Conservation (phyloP, 1,140 invertebrate genomes). For the Drosophila nebulosa region DNA sequence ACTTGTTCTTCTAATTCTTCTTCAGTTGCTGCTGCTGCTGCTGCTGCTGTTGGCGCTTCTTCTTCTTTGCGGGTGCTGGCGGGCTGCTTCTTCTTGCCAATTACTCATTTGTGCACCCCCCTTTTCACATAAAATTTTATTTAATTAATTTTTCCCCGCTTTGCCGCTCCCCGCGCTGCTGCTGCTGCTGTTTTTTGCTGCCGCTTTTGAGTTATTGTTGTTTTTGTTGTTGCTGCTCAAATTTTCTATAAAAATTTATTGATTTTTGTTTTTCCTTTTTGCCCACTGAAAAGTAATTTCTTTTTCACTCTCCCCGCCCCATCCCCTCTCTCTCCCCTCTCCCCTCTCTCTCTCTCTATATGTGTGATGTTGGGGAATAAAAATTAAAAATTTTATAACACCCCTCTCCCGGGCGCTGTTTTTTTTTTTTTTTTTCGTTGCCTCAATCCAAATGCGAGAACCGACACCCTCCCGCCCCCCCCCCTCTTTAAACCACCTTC, state of each 20-base stretch:
- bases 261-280: conserved; percentile 46
- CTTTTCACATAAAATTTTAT: conserved; percentile 80
- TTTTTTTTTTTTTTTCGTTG: conserved; percentile 17
- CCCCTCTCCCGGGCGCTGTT: conserved; percentile 42
- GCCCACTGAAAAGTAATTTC: conserved; percentile 33
- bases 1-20: background rate
- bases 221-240: conserved; percentile 45
- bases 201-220: too few relatives aligned
- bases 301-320: conserved; percentile 18
- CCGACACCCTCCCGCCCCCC: background rate
- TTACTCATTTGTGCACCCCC: conserved; percentile 78
- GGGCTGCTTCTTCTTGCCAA: conserved; percentile 65
- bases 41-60: conserved; percentile 9
- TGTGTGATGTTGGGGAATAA: conserved; percentile 61
- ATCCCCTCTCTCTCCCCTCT: conserved; percentile 13
- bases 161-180: conserved; percentile 17
- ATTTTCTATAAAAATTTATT: conserved; percentile 71
- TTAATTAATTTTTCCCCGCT: conserved; percentile 78
- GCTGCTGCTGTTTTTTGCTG: background rate
- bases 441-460: conserved; percentile 58
- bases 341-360: background rate
- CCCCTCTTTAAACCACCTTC: background rate
- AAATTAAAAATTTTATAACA: conserved; percentile 71
- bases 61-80: conserved; percentile 21
- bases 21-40: background rate